Evolutionary conservation across 2,888 invertebrate species (phyloP), one percentile per base, ranked within the genome.

Genomic region (Agelastica alni): DNA sequence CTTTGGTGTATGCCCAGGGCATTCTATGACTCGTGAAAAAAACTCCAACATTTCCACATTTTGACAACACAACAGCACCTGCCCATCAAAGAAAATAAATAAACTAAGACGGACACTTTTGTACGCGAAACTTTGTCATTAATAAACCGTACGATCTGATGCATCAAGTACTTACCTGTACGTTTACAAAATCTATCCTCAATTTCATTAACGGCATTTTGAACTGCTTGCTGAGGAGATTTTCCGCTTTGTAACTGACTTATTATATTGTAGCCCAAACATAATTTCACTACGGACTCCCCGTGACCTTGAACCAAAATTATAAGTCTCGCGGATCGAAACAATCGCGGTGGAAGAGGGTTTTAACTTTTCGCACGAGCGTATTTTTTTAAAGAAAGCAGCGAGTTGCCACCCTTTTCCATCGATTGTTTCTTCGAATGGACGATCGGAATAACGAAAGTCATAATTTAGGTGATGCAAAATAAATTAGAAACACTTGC

Each of bases 231-330:
- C 45, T 83, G 79, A 0, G 89, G 84, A 45, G 79, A 73, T 55
- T 82, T 62, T 6, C 81, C 80, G 70, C 72, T 68, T 65, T 83
- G 83, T 77, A 92, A 87, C 1, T 81, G 76, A 60, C 82, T 81
- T 1, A 89, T 78, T 51, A 92, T 87, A 44, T 82, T 79, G 59
- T 88, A 87, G 1, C 91, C 89, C 26, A 93, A 78, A 73, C 90
- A 89, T 63, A 83, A 87, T 67, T 86, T 86, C 66, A 90, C 81
- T 52, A 93, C 91, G 2, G 89, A 85, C 76, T 93, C 93, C 1
- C 93, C 93, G 71, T 91, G 89, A 10, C 90, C 89, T 82, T 60
- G 4, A 12, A 72, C 10, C 5, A 36, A 13, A n/a, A n/a, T n/a
- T n/a, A n/a, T n/a, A n/a, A n/a, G n/a, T n/a, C n/a, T n/a, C n/a